Evolutionary conservation across 2,113 vertebrate genomes (phyloP).

Genomic region (Protomyctophum bolini): DNA sequence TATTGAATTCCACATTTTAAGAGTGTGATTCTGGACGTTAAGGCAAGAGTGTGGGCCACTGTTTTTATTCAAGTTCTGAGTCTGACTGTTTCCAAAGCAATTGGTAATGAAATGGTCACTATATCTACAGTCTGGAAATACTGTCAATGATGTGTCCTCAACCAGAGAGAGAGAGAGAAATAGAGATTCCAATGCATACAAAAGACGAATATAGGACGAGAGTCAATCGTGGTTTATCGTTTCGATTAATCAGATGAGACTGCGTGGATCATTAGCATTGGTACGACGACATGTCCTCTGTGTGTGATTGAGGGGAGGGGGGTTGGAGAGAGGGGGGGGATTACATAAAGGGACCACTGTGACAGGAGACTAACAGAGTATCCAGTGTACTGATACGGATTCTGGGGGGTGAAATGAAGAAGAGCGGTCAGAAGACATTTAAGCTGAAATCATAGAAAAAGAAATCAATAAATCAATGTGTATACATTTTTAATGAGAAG

Average conservation of each 20-base stretch:
- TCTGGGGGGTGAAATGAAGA: not conserved
- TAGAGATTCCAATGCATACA: not conserved
- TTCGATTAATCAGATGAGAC: not conserved
- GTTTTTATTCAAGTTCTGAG: not conserved
- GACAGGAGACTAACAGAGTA: conserved; percentile 37
- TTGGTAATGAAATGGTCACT: conserved; percentile 20
- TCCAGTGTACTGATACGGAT: conserved; percentile 36
- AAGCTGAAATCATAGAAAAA: too few species aligned
- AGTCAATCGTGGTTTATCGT: not conserved
- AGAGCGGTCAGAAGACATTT: too few species aligned
- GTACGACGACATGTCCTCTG: conserved; percentile 23
- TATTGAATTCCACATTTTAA: not conserved
- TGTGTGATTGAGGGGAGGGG: conserved; percentile 2
- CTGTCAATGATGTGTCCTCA: not conserved
- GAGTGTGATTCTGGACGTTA: conserved; percentile 3
- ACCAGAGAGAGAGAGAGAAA: not conserved
- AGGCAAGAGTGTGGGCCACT: conserved; percentile 1
- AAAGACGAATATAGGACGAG: not conserved
- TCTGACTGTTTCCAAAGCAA: not conserved
- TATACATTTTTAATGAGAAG: too few species aligned
- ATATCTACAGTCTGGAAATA: not conserved
- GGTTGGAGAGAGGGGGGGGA: conserved; percentile 2
- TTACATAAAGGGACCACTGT: conserved; percentile 61
- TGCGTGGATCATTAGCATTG: conserved; percentile 15
- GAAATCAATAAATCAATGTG: too few species aligned